A percentile compares a stretch with the other conserved stretches of the same genome.
These are phyloP conservation scores for Sebastes paucispinis DNA, from an alignment of 2,797 vertebrate species.

Conservation along the genomic window DNA sequence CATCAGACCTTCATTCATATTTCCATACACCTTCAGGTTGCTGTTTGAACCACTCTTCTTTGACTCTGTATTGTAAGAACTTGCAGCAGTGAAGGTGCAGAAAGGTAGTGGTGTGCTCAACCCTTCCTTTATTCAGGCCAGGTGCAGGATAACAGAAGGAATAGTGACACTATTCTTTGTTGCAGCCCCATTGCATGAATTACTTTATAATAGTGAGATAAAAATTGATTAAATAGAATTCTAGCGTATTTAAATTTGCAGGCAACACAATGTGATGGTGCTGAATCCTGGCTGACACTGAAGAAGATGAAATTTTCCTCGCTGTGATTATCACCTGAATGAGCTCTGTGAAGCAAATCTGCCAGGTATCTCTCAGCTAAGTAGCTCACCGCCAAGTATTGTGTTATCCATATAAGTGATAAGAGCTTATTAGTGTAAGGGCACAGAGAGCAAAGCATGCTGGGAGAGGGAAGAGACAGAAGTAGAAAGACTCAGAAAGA, in stretches of 20 bases:
- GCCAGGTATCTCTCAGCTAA: constrained; percentile 23
- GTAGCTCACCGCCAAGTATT: constrained; percentile 28
- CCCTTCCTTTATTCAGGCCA: background rate
- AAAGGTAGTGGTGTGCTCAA: background rate
- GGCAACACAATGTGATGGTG: background rate
- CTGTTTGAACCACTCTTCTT: background rate
- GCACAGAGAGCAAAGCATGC: constrained; percentile 16
- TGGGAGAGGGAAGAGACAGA: background rate
- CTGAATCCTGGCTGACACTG: constrained; percentile 14
- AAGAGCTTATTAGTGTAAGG: constrained; percentile 47
- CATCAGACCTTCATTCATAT: background rate
- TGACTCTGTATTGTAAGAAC: background rate
- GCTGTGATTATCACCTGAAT: constrained; percentile 28
- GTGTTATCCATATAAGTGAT: constrained; percentile 41
- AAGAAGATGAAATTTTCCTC: constrained; percentile 5
- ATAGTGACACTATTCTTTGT: background rate
- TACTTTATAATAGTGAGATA: background rate
- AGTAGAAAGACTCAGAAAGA: background rate
- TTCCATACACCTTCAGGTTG: background rate
- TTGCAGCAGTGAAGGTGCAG: background rate
- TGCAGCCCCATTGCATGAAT: background rate
- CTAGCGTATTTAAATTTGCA: background rate
- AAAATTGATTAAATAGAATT: constrained; percentile 3
- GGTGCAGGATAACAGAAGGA: background rate
- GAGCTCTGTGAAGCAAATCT: constrained; percentile 37